Evolutionary conservation across 2,113 vertebrate genomes (phyloP), one percentile per base, ranked within the genome.

Genomic region (Ranitomeya variabilis): DNA sequence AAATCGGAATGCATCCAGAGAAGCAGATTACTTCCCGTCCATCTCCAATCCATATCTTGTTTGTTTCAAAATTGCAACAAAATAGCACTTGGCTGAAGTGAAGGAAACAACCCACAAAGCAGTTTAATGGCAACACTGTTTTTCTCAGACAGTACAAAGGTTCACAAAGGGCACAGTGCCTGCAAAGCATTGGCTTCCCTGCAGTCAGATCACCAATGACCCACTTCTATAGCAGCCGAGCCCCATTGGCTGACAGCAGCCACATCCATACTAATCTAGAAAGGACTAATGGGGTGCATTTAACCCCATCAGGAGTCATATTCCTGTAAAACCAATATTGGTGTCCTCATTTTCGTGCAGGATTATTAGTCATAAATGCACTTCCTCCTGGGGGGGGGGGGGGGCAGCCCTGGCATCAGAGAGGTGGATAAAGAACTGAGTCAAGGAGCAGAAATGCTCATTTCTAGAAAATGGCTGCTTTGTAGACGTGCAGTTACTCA

Each of bases 401-500:
- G 51, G 31, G 69, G 37, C 57, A 82, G 64, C 66, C 79, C 62
- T 62, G 37, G 55, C 26, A 19, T 59, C 60, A 37, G 31, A 37
- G 18, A 21, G 0, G 55, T 51, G 85, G 79, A 88, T 64, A 66
- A 23, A 2, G 71, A 1, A 55, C 37, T 78, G 81, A 85, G 57
- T 78, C 59, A 79, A 52, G 9, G 23, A 79, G 57, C 6, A 31
- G 80, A 5, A 66, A 59, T 37, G 11, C 81, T 85, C 87, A 88
- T 78, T 10, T 51, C 7, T 10, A 52, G 62, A 80, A 80, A 80
- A 78, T 21, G 60, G 45, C 74, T 69, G 37, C 52, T 62, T 10
- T 66, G 87, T 31, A 76, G 83, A 88, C 82, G 87, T 89, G 87
- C 87, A 69, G 81, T 19, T 79, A 45, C 81, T 78, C 81, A 83